Base-by-base conservation (phyloP, 37 sponge, comb jelly and placozoan species). In the Aplysina aerophoba region DNA sequence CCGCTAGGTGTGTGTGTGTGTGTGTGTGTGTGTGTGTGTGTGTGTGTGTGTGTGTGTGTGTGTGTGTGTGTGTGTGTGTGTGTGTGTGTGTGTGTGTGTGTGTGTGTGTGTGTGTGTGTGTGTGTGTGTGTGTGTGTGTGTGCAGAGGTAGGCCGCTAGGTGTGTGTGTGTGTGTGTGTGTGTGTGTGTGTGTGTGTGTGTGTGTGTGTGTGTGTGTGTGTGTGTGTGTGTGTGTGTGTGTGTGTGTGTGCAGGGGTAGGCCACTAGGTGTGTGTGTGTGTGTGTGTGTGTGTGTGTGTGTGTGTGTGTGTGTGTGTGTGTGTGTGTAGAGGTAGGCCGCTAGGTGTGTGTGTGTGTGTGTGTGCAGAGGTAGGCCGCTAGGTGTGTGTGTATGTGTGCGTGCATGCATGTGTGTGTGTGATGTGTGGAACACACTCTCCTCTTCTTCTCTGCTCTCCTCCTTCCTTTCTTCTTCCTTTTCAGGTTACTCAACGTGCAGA, bases 401-500 rank as follows among this genome's bases (percentile, higher is more conserved):
- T 72, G 73, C 27, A 36, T 37, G 73, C 15, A 13, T 14, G 8
- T 44, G 50, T 44, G 50, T 44, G 50, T 44, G 50, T 44, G 50
- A 8, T 44, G 50, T 8, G 8, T 44, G 50, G n/a, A n/a, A n/a
- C n/a, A n/a, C n/a, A n/a, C n/a, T n/a, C n/a, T n/a, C n/a, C n/a
- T n/a, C n/a, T n/a, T n/a, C n/a, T n/a, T n/a, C n/a, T n/a, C n/a
- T n/a, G n/a, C n/a, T n/a, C n/a, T n/a, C n/a, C n/a, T n/a, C n/a
- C 53, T 21, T 28, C 22, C 40, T 37, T 39, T 22, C 39, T 31
- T 28, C 22, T 34, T 36, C 74, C 38, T 13, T 5, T 73, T 60
- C 68, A 90, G 91, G n/a, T 55, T 90, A 30, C 73, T 88, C 54
- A 62, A 71, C 17, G 93, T 97, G 22, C 85, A 85, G 79, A 89